Evolutionary conservation across 2,797 vertebrate species (phyloP), one percentile per base, ranked within the genome.

Genomic region (Tenualosa ilisha): DNA sequence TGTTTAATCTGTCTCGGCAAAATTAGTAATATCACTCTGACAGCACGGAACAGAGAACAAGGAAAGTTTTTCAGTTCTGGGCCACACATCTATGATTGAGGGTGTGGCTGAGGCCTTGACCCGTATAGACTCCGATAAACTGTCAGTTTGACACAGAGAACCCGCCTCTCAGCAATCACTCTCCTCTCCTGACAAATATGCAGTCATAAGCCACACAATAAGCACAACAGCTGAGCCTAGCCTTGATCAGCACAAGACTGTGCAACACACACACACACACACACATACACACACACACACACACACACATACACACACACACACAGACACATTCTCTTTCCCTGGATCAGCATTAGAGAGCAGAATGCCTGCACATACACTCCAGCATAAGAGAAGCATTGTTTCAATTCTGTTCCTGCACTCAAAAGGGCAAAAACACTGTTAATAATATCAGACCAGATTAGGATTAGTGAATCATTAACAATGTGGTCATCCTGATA

Each of bases 331-430:
- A 26, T 17, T 72, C 65, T 37, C 26, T 72, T 12, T 40, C 68
- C 37, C 37, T 75, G 68, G 68, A 75, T 40, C 68, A 75, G 31
- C 13, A 43, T 40, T 75, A 40, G 15, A 75, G 68, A 31, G 68
- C 31, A 15, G 31, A 75, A 31, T 75, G 37, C 31, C 31, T 31
- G 68, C 68, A 72, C 65, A 75, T 75, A 75, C 31, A 75, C 68
- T 43, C 31, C 68, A 75, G 13, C 31, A 75, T 75, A 75, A 75
- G 31, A 40, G 68, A 75, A 75, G 68, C 68, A 75, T 75, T 75
- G 68, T 75, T 75, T 37, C 13, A 17, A 40, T 75, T 75, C 68
- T 40, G 26, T 13, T 72, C 13, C 65, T 72, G 12, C 26, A 4
- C 65, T 72, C 65, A 37, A 75, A 75, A 31, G 63, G 11, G 26